Base-by-base conservation (phyloP, 2,888 invertebrate genomes). In the Phorcus lineatus region DNA sequence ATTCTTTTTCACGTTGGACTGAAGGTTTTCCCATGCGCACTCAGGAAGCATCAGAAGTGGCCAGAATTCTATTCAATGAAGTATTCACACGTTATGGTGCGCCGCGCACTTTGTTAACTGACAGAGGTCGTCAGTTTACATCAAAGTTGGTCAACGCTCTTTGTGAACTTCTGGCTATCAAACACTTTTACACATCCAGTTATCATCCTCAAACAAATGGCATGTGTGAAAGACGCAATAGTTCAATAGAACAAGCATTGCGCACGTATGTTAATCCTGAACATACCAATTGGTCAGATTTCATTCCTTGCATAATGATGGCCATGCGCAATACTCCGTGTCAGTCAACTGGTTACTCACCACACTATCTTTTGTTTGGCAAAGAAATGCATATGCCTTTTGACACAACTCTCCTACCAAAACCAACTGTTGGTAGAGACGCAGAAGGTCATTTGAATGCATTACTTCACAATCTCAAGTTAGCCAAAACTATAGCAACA, bases 71-170 rank as follows among this genome's bases (percentile, higher is more conserved):
- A 0, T 86, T 81, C 62, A 76, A 77, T 24, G 82, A 86, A 75
- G 82, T 87, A 13, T 82, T 87, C 77, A 74, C 82, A 9, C 77
- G 86, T 22, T 87, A 83, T 82, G 87, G 85, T 17, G 82, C 84
- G 7, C 84, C 83, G 17, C 47, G 62, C 16, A 57, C 76, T 16
- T 62, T 87, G 2, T 79, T 86, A 13, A 80, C 82, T 47, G 86
- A 86, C 70, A 77, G 86, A 81, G 85, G 85, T 36, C 40, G 77
- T 52, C 83, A 83, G 57, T 87, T 85, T 66, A 81, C 84, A 24
- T 82, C 83, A 3, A 81, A 84, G 24, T 40, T 84, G 22, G 81
- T 85, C n/a, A 77, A 52, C 24, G 83, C 84, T 19, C 22, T 85
- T 11, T 86, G 84, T 76, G 83, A 84, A 74, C 31, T 85, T 13